Evolutionary conservation across 2,113 vertebrate genomes (phyloP).

Genomic region (Tichodroma muraria): DNA sequence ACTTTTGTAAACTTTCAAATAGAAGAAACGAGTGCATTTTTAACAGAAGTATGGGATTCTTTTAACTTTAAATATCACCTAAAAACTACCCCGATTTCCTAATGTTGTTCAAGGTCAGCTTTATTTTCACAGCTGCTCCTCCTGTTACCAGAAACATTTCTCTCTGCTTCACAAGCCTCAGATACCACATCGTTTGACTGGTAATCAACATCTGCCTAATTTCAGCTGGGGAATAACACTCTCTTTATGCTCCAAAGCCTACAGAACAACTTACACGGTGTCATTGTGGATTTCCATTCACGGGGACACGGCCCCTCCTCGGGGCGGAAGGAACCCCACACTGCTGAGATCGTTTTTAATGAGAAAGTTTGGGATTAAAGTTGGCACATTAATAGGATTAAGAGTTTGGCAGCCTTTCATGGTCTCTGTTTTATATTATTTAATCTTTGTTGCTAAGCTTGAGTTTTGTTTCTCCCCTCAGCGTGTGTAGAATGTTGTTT

Average conservation of each 20-base stretch:
- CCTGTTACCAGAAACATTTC: conserved; percentile 34
- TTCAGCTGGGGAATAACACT: conserved; percentile 45
- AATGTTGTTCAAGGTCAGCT: neutral
- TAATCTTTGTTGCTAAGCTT: neutral
- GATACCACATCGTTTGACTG: conserved; percentile 36
- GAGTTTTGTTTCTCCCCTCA: neutral
- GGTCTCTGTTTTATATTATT: neutral
- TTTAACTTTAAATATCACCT: neutral
- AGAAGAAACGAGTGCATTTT: neutral
- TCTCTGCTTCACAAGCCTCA: conserved; percentile 28
- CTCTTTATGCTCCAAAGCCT: neutral
- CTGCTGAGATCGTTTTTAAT: neutral
- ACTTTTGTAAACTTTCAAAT: neutral
- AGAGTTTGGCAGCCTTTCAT: neutral
- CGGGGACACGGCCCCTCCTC: neutral
- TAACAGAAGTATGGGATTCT: neutral
- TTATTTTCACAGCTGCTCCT: conserved; percentile 56
- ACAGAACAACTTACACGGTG: neutral
- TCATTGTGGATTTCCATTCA: conserved; percentile 23
- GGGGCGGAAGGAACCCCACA: neutral
- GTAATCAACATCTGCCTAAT: conserved; percentile 45
- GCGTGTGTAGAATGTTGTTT: neutral
- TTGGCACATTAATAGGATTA: conserved; percentile 40
- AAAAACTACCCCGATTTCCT: neutral
- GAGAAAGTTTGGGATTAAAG: conserved; percentile 16